These are phyloP conservation scores for Propithecus perrieri DNA, from an alignment of 2,797 vertebrate genomes.

Conservation along the genomic window DNA sequence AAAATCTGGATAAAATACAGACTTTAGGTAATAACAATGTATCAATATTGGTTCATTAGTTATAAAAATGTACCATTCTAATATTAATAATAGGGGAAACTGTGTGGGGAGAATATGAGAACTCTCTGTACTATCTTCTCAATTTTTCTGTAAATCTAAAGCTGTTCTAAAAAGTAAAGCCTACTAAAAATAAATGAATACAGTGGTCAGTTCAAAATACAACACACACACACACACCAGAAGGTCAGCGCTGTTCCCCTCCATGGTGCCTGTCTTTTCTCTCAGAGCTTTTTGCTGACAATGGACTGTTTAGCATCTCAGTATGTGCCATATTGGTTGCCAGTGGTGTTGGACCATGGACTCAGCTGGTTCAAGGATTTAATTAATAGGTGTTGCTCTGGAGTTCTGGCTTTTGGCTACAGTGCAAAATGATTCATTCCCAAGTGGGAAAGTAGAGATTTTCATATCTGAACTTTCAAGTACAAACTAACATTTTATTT, in stretches of 20 bases:
- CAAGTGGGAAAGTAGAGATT: constrained; percentile 23
- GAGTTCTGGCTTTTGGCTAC: constrained; percentile 18
- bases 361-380: background rate
- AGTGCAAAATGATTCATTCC: constrained; percentile 68
- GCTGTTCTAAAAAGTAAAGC: background rate
- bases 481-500: background rate
- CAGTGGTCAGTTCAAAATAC: background rate
- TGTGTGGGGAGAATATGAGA: rapidly evolving
- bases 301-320: constrained; percentile 41
- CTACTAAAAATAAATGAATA: background rate
- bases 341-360: background rate
- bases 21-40: too few relatives aligned
- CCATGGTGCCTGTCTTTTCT: rapidly evolving
- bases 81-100: background rate
- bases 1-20: background rate
- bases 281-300: background rate
- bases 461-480: constrained; percentile 48
- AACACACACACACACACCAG: too few relatives aligned
- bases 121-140: background rate
- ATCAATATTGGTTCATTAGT: background rate
- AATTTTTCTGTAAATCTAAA: background rate
- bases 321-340: background rate
- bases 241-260: background rate
- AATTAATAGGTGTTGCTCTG: constrained; percentile 71
- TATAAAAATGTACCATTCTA: background rate